Evolutionary conservation across 2,797 vertebrate species (phyloP).

Genomic region (Anas capensis): DNA sequence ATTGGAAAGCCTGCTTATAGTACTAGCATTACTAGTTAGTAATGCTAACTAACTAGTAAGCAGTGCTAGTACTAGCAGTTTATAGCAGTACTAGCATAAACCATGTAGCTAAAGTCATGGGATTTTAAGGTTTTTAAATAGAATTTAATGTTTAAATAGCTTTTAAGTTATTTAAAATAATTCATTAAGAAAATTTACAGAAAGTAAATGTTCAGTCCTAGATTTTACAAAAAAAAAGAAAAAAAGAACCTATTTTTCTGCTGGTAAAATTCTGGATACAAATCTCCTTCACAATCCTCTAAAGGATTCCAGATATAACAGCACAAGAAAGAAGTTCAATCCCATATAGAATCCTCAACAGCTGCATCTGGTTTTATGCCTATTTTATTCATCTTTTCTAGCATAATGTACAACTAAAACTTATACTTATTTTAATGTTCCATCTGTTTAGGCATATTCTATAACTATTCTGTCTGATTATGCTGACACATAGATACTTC

Average conservation of each 20-base stretch:
- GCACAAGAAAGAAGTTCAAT: background rate
- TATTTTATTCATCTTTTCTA: background rate
- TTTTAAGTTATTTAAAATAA: background rate
- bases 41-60: too few species aligned
- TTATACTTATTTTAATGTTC: background rate
- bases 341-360: rapidly evolving
- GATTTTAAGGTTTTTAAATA: background rate
- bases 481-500: background rate
- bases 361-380: background rate
- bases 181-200: background rate
- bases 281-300: background rate
- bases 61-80: background rate
- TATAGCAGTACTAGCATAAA: background rate
- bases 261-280: background rate
- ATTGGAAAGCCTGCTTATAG: background rate
- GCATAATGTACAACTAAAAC: background rate
- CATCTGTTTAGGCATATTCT: constrained; percentile 14
- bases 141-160: background rate
- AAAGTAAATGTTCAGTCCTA: background rate
- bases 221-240: background rate
- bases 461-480: background rate
- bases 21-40: too few species aligned
- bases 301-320: background rate
- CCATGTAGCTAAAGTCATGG: background rate
- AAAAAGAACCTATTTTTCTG: background rate